Evolutionary conservation across 2,113 vertebrate species (phyloP).

Genomic region (Ochotona curzoniae): DNA sequence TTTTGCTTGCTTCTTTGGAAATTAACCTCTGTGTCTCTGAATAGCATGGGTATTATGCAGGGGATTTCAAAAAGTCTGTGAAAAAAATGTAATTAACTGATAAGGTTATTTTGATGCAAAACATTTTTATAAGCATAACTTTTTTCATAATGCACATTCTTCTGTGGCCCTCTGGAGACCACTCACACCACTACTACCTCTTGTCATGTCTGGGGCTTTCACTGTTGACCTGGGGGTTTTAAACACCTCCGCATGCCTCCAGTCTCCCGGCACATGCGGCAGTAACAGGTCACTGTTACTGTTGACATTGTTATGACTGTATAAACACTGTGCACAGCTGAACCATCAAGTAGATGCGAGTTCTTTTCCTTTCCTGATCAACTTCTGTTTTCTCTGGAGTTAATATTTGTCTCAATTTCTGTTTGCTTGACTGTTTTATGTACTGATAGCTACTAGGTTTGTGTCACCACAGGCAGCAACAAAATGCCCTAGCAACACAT

Average conservation of each 20-base stretch:
- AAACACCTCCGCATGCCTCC: rapidly evolving
- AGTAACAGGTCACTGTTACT: too few relatives aligned
- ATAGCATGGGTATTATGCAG: not conserved
- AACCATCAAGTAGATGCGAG: rapidly evolving
- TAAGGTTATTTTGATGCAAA: too few relatives aligned
- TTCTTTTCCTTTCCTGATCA: not conserved
- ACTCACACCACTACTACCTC: not conserved
- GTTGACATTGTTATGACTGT: rapidly evolving
- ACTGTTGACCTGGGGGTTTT: not conserved
- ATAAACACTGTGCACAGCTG: not conserved
- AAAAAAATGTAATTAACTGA: too few relatives aligned
- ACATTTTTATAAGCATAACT: too few relatives aligned
- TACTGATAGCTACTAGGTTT: not conserved
- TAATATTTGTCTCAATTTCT: not conserved
- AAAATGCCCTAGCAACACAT: too few relatives aligned
- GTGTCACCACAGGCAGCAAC: not conserved
- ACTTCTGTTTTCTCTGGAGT: not conserved
- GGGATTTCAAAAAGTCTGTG: too few relatives aligned
- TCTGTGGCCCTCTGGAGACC: too few relatives aligned
- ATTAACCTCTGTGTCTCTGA: not conserved
- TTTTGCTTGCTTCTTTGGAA: not conserved
- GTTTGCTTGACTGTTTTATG: not conserved
- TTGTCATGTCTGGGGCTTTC: not conserved
- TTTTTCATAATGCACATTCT: too few relatives aligned
- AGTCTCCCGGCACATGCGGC: rapidly evolving